Base-by-base conservation (phyloP, 1,140 invertebrate species). In the Saccostrea echinata region DNA sequence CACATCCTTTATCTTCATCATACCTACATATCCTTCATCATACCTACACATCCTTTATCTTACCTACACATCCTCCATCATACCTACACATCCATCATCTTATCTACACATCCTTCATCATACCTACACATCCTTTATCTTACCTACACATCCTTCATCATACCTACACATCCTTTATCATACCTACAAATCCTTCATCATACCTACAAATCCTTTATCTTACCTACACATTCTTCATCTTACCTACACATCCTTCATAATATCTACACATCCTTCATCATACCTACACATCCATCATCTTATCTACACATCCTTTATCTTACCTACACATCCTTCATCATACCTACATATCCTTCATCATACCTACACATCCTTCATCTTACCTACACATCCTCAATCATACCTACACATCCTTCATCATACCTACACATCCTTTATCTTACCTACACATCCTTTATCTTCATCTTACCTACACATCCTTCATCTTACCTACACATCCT, bases 1-100 rank as follows among this genome's bases (percentile, higher is more conserved):
- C 92, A 93, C 99, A 99, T 0, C 98, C 98, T 91, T 96, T 96
- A 76, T 97, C 97, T 76, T n/a, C n/a, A n/a, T n/a, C n/a, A n/a
- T 21, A 33, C 24, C 13, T 76, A 3, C 6, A 43, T 6, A 43
- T 43, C 35, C 35, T 43, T 43, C 6, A 43, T 43, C 35, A 3
- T 57, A 13, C 55, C 55, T 57, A 57, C 16, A 57, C 53, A 57
- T 21, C 55, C 11, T 21, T 57, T 18, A 3, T 57, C 84, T 53
- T 64, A 95, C 95, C 95, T 90, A 94, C 92, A 93, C 99, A 99
- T 0, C 98, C 98, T 91, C 96, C 96, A 76, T 97, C 97, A 27
- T 21, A 33, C 24, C 13, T 76, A 43, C 6, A n/a, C n/a, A n/a
- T n/a, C n/a, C n/a, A n/a, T n/a, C n/a, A 43, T 43, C 2, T 6